A percentile compares a stretch with the other conserved stretches of the same genome.
Conservation (phyloP, 2,113 vertebrate genomes). For the Capra hircus region DNA sequence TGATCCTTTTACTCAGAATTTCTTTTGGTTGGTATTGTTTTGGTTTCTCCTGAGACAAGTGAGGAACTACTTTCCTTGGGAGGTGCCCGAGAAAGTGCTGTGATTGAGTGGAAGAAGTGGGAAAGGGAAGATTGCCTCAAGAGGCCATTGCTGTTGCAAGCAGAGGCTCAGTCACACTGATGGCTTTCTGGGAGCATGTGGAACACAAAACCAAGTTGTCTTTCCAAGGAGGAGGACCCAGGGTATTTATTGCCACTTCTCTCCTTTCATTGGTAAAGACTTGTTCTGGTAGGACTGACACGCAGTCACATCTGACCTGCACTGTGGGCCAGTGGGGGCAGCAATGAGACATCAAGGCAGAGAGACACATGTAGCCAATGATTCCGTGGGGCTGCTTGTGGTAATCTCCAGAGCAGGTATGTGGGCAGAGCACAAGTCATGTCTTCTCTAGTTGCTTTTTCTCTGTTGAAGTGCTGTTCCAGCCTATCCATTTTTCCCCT, state of each 20-base stretch:
- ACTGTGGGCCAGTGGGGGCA: not conserved
- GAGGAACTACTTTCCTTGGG: not conserved
- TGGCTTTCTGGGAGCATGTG: not conserved
- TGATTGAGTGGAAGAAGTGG: not conserved
- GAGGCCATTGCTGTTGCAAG: not conserved
- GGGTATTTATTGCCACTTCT: too few species aligned
- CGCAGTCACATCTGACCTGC: not conserved
- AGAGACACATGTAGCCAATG: not conserved
- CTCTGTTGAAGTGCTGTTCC: not conserved
- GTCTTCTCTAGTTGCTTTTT: not conserved
- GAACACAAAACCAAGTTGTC: not conserved
- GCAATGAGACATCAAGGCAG: not conserved
- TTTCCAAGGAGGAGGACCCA: not conserved
- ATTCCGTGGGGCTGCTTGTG: rapidly evolving
- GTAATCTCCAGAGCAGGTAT: not conserved
- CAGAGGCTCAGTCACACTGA: not conserved
- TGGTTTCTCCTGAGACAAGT: not conserved
- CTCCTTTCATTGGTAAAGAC: not conserved
- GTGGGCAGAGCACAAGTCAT: not conserved
- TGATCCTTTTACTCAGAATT: not conserved
- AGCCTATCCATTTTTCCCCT: not conserved
- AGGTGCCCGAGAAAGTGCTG: not conserved
- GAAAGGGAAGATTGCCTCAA: not conserved
- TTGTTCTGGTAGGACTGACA: not conserved
- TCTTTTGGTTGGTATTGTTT: not conserved